Evolutionary conservation across 1,140 invertebrate species (phyloP).

Genomic region (Tetramorium simillimum): DNA sequence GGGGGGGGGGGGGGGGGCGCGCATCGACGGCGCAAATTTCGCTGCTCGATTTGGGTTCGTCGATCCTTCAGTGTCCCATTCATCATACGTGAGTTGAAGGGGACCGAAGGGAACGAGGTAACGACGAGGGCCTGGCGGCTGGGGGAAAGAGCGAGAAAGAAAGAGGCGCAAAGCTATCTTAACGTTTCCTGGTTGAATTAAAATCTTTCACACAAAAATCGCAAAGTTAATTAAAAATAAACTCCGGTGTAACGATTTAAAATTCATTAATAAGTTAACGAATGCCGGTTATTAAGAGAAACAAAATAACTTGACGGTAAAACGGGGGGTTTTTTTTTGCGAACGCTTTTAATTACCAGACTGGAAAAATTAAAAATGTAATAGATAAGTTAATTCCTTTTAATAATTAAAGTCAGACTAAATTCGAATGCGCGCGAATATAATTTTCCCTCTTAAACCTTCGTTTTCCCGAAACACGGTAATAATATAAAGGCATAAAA

Average conservation of each 20-base stretch:
- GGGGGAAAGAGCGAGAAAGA: background rate
- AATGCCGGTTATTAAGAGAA: background rate
- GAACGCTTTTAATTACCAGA: background rate
- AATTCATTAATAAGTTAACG: background rate
- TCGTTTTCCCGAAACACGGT: background rate
- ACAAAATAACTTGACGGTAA: background rate
- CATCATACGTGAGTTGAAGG: slow-evolving; percentile 27
- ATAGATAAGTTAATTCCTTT: background rate
- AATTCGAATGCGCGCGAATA: too few relatives aligned
- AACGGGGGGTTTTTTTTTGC: too few relatives aligned
- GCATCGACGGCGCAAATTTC: slow-evolving; percentile 28
- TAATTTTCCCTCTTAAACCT: background rate
- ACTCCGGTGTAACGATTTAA: background rate
- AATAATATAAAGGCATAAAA: background rate
- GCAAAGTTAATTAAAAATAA: slow-evolving; percentile 42
- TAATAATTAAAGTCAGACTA: background rate
- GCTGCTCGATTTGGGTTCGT: slow-evolving; percentile 46
- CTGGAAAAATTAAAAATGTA: background rate
- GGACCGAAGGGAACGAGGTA: slow-evolving; percentile 1
- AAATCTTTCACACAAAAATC: background rate
- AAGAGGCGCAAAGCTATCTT: background rate
- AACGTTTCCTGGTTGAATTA: slow-evolving; percentile 13
- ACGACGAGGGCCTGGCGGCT: background rate
- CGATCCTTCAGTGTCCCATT: slow-evolving; percentile 56
- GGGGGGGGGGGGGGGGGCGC: background rate